Base-by-base conservation (phyloP, 1,140 invertebrate species). In the Zaprionus tsacasi region DNA sequence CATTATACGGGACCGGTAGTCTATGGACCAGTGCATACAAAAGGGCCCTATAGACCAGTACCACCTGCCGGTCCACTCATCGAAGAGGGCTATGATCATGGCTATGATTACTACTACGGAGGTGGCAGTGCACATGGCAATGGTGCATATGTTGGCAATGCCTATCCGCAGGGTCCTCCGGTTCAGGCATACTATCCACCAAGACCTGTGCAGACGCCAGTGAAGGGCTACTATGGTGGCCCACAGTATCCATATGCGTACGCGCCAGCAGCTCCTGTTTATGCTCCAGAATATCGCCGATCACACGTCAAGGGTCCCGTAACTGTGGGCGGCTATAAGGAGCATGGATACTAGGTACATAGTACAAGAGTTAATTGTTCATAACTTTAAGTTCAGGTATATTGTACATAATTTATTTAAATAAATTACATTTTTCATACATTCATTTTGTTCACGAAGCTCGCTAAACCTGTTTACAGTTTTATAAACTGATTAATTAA, bases 361-460 rank as follows among this genome's bases (percentile, higher is more conserved):
- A 11, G 38, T 30, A 61, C 33, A 40, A 54, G 17, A 15, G 40
- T 45, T 15, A 6, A 45, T 11, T 58, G 45, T 35, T 58, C 6
- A 38, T 57, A 50, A 40, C 33, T 35, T 67, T 54, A 56, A 36
- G 6, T 43, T 15, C 12, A 21, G 11, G 15, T 33, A 27, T 66
- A 33, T n/a, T n/a, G n/a, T n/a, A n/a, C n/a, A 75, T 83, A 73
- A 85, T 85, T 81, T 83, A 83, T 83, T 85, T 65, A 77, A 81
- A 54, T 43, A 15, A 65, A 50, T 56, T n/a, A 25, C 35, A 3
- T 52, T 54, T 43, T 36, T 11, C 13, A 15, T 50, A 54, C 30
- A 33, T 35, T 61, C 21, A 45, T 45, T 55, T 56, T 48, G 27
- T 45, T 60, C 11, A 52, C 17, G 27, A 5, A 58, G 57, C 56